Percentiles rank a stretch among this genome's conserved stretches.
phyloP scores from a whole-genome alignment of 2,113 vertebrate genomes.

The Ranitomeya imitator region DNA sequence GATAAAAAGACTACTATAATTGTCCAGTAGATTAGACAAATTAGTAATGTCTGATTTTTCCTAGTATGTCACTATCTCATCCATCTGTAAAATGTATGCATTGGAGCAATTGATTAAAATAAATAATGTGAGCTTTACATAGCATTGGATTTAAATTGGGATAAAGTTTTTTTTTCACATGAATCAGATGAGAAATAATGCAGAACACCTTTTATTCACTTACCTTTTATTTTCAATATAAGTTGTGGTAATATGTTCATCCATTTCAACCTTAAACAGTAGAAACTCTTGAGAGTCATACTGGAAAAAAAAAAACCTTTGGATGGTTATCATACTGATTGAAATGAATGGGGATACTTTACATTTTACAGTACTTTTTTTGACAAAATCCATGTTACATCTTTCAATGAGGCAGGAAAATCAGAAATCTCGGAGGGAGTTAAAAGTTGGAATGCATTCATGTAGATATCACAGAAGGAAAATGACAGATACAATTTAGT shows the following conservation, averaged over 20 bases:
- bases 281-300: conserved; percentile 27
- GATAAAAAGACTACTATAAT: conserved; percentile 11
- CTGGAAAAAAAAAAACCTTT: conserved; percentile 40
- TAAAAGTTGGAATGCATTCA: conserved; percentile 42
- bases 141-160: neutral
- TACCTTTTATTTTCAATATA: conserved; percentile 45
- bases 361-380: conserved; percentile 48
- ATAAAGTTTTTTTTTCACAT: conserved; percentile 12
- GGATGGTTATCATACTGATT: conserved; percentile 20
- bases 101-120: conserved; percentile 33
- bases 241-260: conserved; percentile 35
- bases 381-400: conserved; percentile 30
- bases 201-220: conserved; percentile 37
- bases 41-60: conserved; percentile 10
- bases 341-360: conserved; percentile 34
- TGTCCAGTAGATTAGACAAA: conserved; percentile 29
- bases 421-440: conserved; percentile 34
- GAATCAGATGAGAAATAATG: conserved; percentile 24
- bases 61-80: neutral
- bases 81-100: conserved; percentile 13
- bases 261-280: conserved; percentile 32
- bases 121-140: conserved; percentile 33
- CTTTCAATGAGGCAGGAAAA: conserved; percentile 25
- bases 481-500: conserved; percentile 57
- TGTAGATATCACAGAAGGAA: conserved; percentile 35